phyloP scores from a whole-genome alignment of 2,888 invertebrate species.

The Xestia sexstrigata region DNA sequence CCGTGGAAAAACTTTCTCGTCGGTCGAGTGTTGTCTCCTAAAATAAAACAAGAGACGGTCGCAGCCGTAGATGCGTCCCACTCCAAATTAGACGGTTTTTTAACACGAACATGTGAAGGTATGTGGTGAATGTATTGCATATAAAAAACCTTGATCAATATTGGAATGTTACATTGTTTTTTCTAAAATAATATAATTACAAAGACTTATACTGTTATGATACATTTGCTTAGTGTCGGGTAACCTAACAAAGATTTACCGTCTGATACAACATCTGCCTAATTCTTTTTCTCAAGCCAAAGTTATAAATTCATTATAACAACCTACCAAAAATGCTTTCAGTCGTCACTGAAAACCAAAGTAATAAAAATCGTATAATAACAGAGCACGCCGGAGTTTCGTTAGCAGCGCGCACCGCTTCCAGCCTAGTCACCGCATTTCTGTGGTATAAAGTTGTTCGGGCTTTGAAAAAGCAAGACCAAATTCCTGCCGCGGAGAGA shows the following conservation, averaged over 20 bases:
- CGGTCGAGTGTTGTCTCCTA: slow-evolving; percentile 61
- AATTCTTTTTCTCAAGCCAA: background rate
- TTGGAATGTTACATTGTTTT: slow-evolving; percentile 1
- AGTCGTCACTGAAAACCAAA: slow-evolving; percentile 21
- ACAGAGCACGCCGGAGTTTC: slow-evolving; percentile 50
- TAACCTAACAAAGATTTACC: background rate
- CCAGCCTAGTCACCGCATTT: slow-evolving; percentile 72
- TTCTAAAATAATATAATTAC: background rate
- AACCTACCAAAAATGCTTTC: background rate
- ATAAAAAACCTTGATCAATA: slow-evolving; percentile 16
- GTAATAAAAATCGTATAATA: slow-evolving; percentile 50
- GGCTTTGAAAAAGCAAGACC: slow-evolving; percentile 74
- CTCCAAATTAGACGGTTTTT: slow-evolving; percentile 53
- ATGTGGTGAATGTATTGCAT: slow-evolving; percentile 26
- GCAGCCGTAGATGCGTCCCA: slow-evolving; percentile 48
- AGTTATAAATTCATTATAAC: slow-evolving; percentile 5
- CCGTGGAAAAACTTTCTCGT: slow-evolving; percentile 70
- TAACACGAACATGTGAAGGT: slow-evolving; percentile 34
- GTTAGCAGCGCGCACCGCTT: slow-evolving; percentile 52
- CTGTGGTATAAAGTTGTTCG: slow-evolving; percentile 72
- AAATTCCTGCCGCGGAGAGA: slow-evolving; percentile 74
- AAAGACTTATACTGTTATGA: too few relatives aligned
- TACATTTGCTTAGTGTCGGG: background rate
- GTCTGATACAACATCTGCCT: background rate
- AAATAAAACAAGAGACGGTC: slow-evolving; percentile 66